Evolutionary conservation across 2,113 vertebrate species (phyloP), one percentile per base, ranked within the genome.

Genomic region (Nasalis larvatus): DNA sequence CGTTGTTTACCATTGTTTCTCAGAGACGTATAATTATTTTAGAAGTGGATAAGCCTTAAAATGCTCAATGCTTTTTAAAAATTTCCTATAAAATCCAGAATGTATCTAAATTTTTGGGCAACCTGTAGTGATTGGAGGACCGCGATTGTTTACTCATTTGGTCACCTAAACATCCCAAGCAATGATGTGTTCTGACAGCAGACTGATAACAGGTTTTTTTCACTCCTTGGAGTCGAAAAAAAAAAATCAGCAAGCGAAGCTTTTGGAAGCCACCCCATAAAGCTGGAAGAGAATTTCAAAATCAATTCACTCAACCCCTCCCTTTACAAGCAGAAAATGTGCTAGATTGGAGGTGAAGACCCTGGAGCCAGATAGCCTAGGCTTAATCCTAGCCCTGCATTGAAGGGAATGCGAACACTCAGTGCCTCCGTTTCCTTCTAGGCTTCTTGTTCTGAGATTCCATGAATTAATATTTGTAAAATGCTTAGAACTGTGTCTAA

Each of bases 1-100:
- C 14, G 4, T 1, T 68, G 6, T 93, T 95, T 92, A 47, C 7
- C 14, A 40, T 47, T 86, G 52, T 21, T 94, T 89, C 56, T 86
- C 49, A 95, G 23, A 93, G 35, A 77, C 8, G 13, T 32, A 47
- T 32, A 47, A 66, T 96, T 71, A 52, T 95, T 95, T 93, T 94
- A 40, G 49, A 95, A 94, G 12, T 66, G 20, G 27, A 86, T 92
- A 95, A 80, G 14, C 40, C 18, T 90, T 95, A 32, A 69, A 82
- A 92, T 87, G 13, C 35, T 89, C 76, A 73, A 60, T 83, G 20
- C 37, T 74, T 95, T 95, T 80, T 32, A 35, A 27, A 63, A 78
- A 12, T 58, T 78, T 94, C 56, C 30, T 77, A 42, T 54, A 45
- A 32, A 85, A 88, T 84, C 47, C 16, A 80, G 30, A 95, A 68